These are phyloP conservation scores for Clarias laeviceps DNA, from an alignment of 2,797 vertebrate species.

Conservation along the genomic window DNA sequence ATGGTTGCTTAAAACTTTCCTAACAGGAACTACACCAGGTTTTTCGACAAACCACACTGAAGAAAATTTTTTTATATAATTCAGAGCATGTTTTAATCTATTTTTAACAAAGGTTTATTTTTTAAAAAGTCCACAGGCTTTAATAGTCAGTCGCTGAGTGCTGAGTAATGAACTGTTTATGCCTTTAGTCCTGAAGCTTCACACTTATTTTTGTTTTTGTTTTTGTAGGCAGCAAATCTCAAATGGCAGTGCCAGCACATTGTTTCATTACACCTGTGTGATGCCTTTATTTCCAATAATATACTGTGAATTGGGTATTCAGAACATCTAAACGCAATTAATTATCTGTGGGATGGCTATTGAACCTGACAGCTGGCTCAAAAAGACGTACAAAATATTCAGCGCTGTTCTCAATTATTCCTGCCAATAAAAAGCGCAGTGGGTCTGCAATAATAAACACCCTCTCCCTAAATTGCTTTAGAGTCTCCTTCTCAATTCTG, in stretches of 20 bases:
- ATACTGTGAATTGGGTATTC: conserved; percentile 55
- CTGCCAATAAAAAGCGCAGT: conserved; percentile 39
- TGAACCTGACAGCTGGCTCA: conserved; percentile 44
- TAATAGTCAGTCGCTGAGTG: conserved; percentile 18
- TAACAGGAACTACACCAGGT: neutral
- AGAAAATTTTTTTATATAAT: conserved; percentile 4
- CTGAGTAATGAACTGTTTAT: conserved; percentile 43
- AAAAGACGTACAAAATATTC: conserved; percentile 46
- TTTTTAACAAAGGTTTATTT: neutral
- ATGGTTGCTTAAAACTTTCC: conserved; percentile 7
- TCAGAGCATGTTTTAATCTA: neutral
- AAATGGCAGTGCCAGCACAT: conserved; percentile 65
- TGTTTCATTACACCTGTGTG: conserved; percentile 55
- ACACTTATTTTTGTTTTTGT: conserved; percentile 21
- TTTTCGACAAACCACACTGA: neutral
- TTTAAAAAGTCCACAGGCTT: neutral
- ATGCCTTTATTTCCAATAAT: conserved; percentile 56
- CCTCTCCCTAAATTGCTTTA: conserved; percentile 20
- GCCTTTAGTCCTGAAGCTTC: conserved; percentile 26
- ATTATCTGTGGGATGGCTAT: conserved; percentile 47
- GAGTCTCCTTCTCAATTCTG: neutral
- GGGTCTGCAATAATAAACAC: conserved; percentile 49
- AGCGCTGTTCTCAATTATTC: conserved; percentile 52
- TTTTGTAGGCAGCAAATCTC: conserved; percentile 56
- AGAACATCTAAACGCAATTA: conserved; percentile 52